Conservation (phyloP, 2,113 vertebrate species). For the Rhodinocichla rosea region DNA sequence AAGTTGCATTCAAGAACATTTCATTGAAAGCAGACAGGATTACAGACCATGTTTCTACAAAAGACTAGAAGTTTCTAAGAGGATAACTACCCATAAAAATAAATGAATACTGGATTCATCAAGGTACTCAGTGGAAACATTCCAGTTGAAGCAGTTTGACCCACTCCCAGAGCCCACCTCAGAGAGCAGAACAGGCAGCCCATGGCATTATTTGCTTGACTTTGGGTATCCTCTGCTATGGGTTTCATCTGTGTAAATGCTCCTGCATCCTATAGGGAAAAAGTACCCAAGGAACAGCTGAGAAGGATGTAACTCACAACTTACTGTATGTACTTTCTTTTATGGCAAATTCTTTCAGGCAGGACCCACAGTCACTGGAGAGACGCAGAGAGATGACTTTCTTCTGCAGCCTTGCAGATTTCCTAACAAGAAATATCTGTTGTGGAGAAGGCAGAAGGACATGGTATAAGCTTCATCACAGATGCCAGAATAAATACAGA, state of each 20-base stretch:
- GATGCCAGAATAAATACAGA: background rate
- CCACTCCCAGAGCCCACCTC: background rate
- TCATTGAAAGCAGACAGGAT: background rate
- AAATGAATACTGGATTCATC: background rate
- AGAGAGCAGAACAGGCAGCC: background rate
- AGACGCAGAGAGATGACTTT: conserved; percentile 88
- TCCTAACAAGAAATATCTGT: conserved; percentile 91
- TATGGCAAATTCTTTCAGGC: conserved; percentile 84
- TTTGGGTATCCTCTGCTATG: background rate
- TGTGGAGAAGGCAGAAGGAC: background rate
- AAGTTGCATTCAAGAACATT: background rate
- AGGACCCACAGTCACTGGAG: conserved; percentile 64
- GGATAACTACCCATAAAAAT: background rate
- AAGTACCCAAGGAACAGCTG: background rate
- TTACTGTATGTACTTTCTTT: conserved; percentile 94
- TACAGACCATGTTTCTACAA: background rate
- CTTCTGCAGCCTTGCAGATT: conserved; percentile 82
- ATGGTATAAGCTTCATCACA: background rate
- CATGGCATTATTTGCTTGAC: too few relatives aligned
- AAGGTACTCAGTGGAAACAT: background rate
- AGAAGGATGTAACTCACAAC: background rate
- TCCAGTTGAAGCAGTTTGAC: background rate
- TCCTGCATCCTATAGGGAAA: background rate
- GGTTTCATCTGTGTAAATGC: background rate
- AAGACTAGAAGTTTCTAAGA: background rate